Conservation (phyloP, 2,888 invertebrate species). For the Eledone cirrhosa region DNA sequence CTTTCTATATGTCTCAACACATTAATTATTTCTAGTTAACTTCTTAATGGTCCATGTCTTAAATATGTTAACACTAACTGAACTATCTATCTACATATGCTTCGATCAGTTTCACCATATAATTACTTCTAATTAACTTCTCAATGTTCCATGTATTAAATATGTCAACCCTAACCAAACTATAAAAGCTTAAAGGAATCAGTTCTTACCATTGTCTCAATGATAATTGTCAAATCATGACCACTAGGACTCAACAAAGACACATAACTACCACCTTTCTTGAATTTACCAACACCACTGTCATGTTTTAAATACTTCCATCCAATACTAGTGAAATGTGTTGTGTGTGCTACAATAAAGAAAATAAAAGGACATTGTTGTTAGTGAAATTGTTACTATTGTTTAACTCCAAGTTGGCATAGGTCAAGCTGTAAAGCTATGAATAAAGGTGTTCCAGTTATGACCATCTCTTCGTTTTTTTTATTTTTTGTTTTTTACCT, state of each 20-base stretch:
- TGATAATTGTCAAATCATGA: conserved; percentile 54
- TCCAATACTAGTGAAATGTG: conserved; percentile 56
- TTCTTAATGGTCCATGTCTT: no score
- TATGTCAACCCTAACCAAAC: background rate
- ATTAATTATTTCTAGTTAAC: no score
- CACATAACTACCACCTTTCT: conserved; percentile 57
- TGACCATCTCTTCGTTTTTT: no score
- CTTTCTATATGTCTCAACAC: no score
- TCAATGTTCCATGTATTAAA: background rate
- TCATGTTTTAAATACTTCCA: conserved; percentile 55
- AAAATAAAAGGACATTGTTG: background rate
- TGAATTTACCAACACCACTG: conserved; percentile 53
- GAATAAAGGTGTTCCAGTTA: no score
- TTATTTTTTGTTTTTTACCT: no score
- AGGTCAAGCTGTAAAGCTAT: no score
- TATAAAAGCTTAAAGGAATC: background rate
- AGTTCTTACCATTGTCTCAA: conserved; percentile 58
- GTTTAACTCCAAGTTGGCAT: no score
- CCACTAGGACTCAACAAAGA: conserved; percentile 46
- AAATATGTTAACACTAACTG: no score
- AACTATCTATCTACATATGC: no score
- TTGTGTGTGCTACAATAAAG: conserved; percentile 51
- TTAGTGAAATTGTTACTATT: no score
- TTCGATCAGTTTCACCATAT: conserved; percentile 22
- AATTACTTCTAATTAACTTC: background rate